These are phyloP conservation scores for Apodemus speciosus DNA, from an alignment of 2,113 vertebrate species.

Conservation along the genomic window DNA sequence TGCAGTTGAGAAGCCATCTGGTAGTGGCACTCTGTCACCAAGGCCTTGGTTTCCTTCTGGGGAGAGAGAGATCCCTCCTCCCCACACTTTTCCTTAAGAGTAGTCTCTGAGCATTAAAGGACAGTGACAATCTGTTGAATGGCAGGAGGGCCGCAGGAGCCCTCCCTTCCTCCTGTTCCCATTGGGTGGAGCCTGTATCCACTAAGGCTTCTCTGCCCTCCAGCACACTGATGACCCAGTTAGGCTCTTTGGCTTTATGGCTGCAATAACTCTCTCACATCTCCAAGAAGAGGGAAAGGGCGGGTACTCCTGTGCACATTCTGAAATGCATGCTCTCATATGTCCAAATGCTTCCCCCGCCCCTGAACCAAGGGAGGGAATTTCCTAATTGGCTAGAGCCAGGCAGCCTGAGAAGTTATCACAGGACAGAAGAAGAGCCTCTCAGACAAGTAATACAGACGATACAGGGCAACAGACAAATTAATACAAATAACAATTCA, in stretches of 20 bases:
- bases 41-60: neutral
- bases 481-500: neutral
- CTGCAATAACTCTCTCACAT: neutral
- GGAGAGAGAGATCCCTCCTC: neutral
- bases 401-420: neutral
- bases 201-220: constrained; percentile 43
- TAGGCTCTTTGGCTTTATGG: neutral
- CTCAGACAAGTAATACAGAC: neutral
- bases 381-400: neutral
- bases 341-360: neutral
- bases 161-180: constrained; percentile 89
- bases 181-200: constrained; percentile 85
- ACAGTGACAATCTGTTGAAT: constrained; percentile 48
- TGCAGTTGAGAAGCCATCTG: neutral
- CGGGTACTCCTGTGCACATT: neutral
- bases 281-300: neutral
- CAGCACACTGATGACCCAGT: neutral
- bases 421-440: neutral
- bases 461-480: neutral
- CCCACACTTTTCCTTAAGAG: neutral
- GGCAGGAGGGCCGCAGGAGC: constrained; percentile 88
- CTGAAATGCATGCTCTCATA: neutral
- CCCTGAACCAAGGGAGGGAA: neutral
- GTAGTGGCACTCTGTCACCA: neutral
- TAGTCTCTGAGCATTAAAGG: constrained; percentile 17